Base-by-base conservation (phyloP, 1,140 invertebrate genomes). In the Aphaenogaster ashmeadi region DNA sequence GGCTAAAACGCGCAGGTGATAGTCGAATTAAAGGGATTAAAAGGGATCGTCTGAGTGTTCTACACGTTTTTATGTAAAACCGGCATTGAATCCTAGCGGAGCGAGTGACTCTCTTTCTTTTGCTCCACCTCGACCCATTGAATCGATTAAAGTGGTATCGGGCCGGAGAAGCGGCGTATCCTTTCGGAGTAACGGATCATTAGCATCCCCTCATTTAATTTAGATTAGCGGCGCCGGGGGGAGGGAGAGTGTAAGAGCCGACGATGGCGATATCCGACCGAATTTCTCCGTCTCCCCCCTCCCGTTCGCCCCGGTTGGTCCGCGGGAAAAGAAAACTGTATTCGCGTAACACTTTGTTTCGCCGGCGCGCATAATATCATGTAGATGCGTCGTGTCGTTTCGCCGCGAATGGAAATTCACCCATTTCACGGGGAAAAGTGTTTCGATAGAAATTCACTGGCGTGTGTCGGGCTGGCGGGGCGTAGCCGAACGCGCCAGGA, bases 141-240 rank as follows among this genome's bases (percentile, higher is more conserved):
- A 91, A 91, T 91, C 90, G 90, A 91, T 91, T 91, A 91, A 88
- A 91, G 64, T 86, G 89, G 87, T 75, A 50, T 50, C 69, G 54
- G 38, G 75, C 58, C 80, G 80, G 58, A 79, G 90, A 75, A 89
- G 81, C 67, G 81, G 80, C 88, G 88, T 91, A 90, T 86, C 89
- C 90, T 93, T 91, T 90, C 87, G 78, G 69, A 84, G 89, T 92
- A 92, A 93, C 91, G 90, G 91, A 92, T 92, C 92, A 93, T 93
- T 93, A 93, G 89, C 89, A 92, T 92, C 88, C 90, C 89, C 90
- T 92, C 90, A 91, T 92, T 93, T 93, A 93, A 92, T 93, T 93
- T 93, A 92, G 91, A 93, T 93, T 93, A 93, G 90, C 89, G 88
- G 84, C 56, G 50, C 66, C 54, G 36, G 87, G 6, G 58, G 27